phyloP scores from a whole-genome alignment of 2,888 invertebrate species.

The Myopa testacea region DNA sequence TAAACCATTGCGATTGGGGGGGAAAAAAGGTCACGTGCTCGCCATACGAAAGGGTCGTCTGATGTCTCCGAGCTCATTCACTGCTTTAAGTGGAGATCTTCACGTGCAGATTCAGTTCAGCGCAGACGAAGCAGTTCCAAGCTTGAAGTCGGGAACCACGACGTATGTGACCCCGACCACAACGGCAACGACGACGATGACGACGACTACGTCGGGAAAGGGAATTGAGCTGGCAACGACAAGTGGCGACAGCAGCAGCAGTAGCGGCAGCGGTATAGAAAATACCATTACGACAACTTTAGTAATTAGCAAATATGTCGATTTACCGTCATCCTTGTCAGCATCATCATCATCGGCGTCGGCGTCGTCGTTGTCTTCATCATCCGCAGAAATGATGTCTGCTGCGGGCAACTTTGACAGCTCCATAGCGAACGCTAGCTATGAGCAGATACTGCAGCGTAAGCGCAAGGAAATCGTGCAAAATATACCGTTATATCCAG shows the following conservation, averaged over 20 bases:
- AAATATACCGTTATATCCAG: slow-evolving; percentile 64
- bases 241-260: slow-evolving; percentile 26
- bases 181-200: slow-evolving; percentile 37
- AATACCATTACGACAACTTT: slow-evolving; percentile 64
- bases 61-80: slow-evolving; percentile 80
- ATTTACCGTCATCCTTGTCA: neutral
- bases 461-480: slow-evolving; percentile 62
- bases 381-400: slow-evolving; percentile 20
- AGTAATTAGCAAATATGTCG: slow-evolving; percentile 65
- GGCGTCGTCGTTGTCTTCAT: neutral
- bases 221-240: slow-evolving; percentile 49
- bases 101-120: slow-evolving; percentile 75
- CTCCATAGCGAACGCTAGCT: neutral
- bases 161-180: slow-evolving; percentile 35
- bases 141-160: slow-evolving; percentile 34
- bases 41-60: slow-evolving; percentile 70
- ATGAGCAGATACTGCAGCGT: slow-evolving; percentile 52
- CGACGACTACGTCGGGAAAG: slow-evolving; percentile 38
- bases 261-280: slow-evolving; percentile 44
- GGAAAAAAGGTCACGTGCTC: slow-evolving; percentile 67
- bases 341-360: neutral
- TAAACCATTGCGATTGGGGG: neutral
- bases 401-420: slow-evolving; percentile 36
- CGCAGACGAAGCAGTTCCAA: slow-evolving; percentile 45
- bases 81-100: slow-evolving; percentile 83